Base-by-base conservation (phyloP, 2,888 invertebrate species). In the Chelonus formosanus region DNA sequence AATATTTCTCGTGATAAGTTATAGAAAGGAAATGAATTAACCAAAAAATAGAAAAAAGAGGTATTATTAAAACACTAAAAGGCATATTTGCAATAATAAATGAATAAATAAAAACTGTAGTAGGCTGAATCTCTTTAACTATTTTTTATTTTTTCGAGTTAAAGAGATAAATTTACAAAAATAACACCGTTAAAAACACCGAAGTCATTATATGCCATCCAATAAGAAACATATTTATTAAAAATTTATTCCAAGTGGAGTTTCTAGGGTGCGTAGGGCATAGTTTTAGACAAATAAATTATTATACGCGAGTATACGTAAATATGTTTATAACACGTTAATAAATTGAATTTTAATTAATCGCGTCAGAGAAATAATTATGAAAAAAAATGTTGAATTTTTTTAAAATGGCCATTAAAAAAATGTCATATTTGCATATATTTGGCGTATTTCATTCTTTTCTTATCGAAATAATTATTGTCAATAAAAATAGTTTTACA, bases 171-270 rank as follows among this genome's bases (percentile, higher is more conserved):
- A 20, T 20, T 20, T 20, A 20, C 20, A 36, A 31, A 45, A 20
- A 36, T 7, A 53, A 53, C 6, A 36, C 40, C 43, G 32, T 47
- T 20, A 20, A 35, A 40, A 55, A 65, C 59, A 72, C 71, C 67
- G 66, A 67, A 72, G 65, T 71, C 68, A 61, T 65, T 65, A 71
- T 53, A 67, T 69, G 71, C 72, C 72, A 72, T 72, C 72, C 72
- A 72, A 59, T 68, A 61, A 61, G 59, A 58, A 62, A 61, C 53
- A 64, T 65, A 68, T 67, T 57, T 65, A 70, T 67, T 67, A 56
- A 60, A 45, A 61, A 58, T 20, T 35, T 52, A 58, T 53, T 47
- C 43, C 32, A 63, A 44, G 53, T 40, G 45, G 54, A 63, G 53
- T 62, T 62, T 45, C 45, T 54, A 56, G 63, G 59, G 62, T 63